Percentiles rank a stretch among this genome's conserved stretches.
phyloP scores from a whole-genome alignment of 1,140 invertebrate genomes.

The Neotoxoptera formosana region DNA sequence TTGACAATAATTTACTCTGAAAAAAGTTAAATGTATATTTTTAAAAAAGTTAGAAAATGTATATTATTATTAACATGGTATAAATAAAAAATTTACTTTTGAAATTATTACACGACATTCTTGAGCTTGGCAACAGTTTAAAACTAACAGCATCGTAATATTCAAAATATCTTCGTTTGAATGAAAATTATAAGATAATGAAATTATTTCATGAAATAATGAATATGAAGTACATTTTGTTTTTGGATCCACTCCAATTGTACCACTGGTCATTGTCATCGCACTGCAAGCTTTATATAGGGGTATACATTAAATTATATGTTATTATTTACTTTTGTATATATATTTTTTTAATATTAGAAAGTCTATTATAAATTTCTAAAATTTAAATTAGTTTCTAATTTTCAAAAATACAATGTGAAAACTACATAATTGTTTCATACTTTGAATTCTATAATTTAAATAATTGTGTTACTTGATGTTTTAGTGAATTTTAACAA shows the following conservation, averaged over 20 bases:
- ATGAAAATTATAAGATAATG: background rate
- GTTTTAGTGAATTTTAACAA: background rate
- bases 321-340: background rate
- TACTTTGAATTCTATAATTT: background rate
- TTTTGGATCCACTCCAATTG: slow-evolving; percentile 34
- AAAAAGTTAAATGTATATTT: background rate
- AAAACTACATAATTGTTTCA: background rate
- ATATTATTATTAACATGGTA: background rate
- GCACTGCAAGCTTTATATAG: slow-evolving; percentile 19
- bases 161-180: slow-evolving; percentile 1
- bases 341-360: background rate
- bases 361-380: background rate
- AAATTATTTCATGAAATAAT: slow-evolving; percentile 46
- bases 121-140: slow-evolving; percentile 45
- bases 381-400: background rate
- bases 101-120: slow-evolving; percentile 28
- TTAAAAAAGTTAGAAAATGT: background rate
- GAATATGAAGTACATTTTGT: slow-evolving; percentile 37
- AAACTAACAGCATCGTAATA: background rate
- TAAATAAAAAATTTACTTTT: slow-evolving; percentile 24
- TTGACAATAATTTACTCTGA: slow-evolving; percentile 26
- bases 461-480: background rate
- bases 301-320: background rate
- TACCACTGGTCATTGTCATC: slow-evolving; percentile 45
- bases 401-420: background rate